phyloP scores from a whole-genome alignment of 2,113 vertebrate genomes.

The Cynopterus brachyotis region DNA sequence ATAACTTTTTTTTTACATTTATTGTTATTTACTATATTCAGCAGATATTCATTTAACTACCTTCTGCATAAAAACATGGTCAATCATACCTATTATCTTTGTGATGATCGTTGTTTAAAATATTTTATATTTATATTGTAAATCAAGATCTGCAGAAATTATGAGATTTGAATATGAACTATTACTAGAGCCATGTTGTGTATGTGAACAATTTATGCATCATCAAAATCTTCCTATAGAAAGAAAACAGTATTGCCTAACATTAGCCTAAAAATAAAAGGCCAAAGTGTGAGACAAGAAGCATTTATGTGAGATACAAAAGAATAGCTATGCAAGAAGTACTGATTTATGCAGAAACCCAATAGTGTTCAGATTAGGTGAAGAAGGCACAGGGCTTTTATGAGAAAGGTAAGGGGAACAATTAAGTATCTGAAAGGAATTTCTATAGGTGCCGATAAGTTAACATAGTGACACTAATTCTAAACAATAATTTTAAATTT shows the following conservation, averaged over 20 bases:
- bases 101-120: not conserved
- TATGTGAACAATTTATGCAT: not conserved
- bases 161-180: not conserved
- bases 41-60: not conserved
- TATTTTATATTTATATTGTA: not conserved
- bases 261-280: not conserved
- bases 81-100: not conserved
- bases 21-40: not conserved
- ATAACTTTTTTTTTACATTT: not conserved
- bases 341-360: not conserved
- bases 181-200: not conserved
- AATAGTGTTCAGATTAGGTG: not conserved
- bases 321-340: not conserved
- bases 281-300: not conserved
- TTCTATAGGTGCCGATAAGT: not conserved
- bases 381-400: not conserved
- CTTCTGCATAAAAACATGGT: not conserved
- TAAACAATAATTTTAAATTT: not conserved
- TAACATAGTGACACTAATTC: not conserved
- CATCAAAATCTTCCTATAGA: not conserved
- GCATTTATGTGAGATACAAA: not conserved
- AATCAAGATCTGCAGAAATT: not conserved
- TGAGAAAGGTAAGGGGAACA: not conserved
- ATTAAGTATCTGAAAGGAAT: not conserved
- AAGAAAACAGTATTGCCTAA: not conserved